Evolutionary conservation across 2,113 vertebrate genomes (phyloP), one percentile per base, ranked within the genome.

Genomic region (Struthio camelus): DNA sequence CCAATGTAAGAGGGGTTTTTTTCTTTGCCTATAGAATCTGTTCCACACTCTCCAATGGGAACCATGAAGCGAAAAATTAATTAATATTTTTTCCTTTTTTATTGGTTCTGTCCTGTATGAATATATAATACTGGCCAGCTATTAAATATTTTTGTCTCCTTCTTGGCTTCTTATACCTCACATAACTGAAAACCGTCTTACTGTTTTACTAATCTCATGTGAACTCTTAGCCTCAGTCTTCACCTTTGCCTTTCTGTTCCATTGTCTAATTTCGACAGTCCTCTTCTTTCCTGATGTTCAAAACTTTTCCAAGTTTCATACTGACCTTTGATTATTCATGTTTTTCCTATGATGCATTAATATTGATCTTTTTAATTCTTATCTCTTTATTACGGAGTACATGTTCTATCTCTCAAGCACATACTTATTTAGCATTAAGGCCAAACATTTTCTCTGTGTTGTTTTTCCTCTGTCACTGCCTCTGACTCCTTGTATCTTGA

Each of bases 81-180:
- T 89, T 93, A 90, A 69, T 81, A 77, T 89, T 91, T 94, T 85
- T 66, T 90, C 23, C 15, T 91, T 75, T 87, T 66, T 78, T 64
- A 70, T 87, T 95, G 81, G 48, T 32, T 94, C 50, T 89, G 18
- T 89, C 50, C 18, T 80, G 53, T 87, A 46, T 84, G 44, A 91
- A 93, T 87, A 96, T 90, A 91, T 95, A 89, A 95, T 79, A 9
- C 1, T 79, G 42, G 10, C 4, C 38, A 82, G 66, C 87, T 94
- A 93, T 85, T 85, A 94, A 95, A 89, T 90, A 92, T 76, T 89
- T 92, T 91, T 93, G 66, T 80, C 84, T 94, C 25, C 56, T 54
- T 54, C 53, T 46, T 2, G 2, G 70, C 85, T 82, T 89, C 62
- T 85, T 80, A 30, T 66, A 72, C 12, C 53, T 89, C 64, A 87